Evolutionary conservation across 2,113 vertebrate genomes (phyloP), one percentile per base, ranked within the genome.

Genomic region (Pseudorhombus dupliciocellatus): DNA sequence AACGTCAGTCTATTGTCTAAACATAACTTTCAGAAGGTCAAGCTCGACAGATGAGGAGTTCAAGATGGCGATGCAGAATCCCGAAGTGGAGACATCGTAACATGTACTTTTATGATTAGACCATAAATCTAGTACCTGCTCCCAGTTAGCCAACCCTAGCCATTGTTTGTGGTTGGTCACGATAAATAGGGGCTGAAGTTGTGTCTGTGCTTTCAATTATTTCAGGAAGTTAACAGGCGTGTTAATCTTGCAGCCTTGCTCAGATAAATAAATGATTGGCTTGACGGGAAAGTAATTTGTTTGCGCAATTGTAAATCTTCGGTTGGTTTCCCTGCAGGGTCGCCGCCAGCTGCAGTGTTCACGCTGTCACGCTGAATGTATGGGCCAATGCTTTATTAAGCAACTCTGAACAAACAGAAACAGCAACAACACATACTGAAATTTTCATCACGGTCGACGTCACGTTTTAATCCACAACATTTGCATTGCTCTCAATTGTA

Each of bases 401-500:
- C 15, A 34, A 53, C 71, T 58, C 25, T 66, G 4, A 50, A 62
- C 4, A 60, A 14, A 84, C 50, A 78, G 24, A 65, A 46, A 68
- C 67, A 46, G 66, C 67, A 80, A 52, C 48, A 63, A 44, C 28
- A 77, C 70, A 73, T 51, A 64, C 15, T 71, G 20, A 79, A 66
- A 71, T 21, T 61, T 82, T 51, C 7, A 55, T 53, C 18, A 69
- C 66, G 5, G 7, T 70, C 21, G 48, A 65, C n/a, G 25, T 57
- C 21, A 79, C 66, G 30, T 51, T 40, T 75, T 73, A 78, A 82
- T 75, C 53, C 20, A 24, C 68, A 79, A 75, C 59, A 34, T 74
- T 54, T 76, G 11, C 30, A 12, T 37, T 48, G 5, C 55, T 76
- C 57, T 73, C 30, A 69, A 48, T 21, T 50, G 46, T 50, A 50